Evolutionary conservation across 2,797 vertebrate species (phyloP).

Genomic region (Alauda arvensis): DNA sequence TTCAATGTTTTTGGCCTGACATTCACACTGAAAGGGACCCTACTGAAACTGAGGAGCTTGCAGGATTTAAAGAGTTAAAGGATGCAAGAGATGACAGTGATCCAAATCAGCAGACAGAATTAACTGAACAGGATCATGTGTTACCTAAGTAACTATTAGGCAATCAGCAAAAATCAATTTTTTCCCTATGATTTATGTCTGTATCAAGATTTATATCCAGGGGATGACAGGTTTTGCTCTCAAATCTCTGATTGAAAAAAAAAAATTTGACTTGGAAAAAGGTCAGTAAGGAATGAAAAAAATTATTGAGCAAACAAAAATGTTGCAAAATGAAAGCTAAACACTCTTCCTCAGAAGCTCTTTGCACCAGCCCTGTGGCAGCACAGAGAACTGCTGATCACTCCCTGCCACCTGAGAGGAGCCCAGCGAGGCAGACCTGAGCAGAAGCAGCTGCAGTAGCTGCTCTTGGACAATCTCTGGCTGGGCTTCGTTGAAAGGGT

Average conservation of each 20-base stretch:
- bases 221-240: background rate
- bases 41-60: background rate
- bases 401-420: background rate
- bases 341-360: background rate
- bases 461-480: background rate
- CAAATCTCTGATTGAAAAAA: background rate
- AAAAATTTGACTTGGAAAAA: background rate
- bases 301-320: background rate
- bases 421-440: background rate
- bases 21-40: background rate
- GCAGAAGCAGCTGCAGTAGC: background rate
- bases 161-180: background rate
- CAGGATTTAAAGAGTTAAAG: background rate
- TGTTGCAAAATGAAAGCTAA: background rate
- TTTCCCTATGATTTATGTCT: background rate
- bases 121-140: background rate
- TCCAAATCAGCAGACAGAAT: background rate
- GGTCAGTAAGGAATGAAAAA: background rate
- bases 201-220: background rate
- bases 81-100: background rate
- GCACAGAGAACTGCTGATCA: background rate
- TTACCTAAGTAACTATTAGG: background rate
- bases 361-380: background rate
- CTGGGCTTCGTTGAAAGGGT: background rate
- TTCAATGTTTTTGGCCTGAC: background rate